Evolutionary conservation across 2,888 invertebrate species (phyloP).

Genomic region (Drosophila bunnanda): DNA sequence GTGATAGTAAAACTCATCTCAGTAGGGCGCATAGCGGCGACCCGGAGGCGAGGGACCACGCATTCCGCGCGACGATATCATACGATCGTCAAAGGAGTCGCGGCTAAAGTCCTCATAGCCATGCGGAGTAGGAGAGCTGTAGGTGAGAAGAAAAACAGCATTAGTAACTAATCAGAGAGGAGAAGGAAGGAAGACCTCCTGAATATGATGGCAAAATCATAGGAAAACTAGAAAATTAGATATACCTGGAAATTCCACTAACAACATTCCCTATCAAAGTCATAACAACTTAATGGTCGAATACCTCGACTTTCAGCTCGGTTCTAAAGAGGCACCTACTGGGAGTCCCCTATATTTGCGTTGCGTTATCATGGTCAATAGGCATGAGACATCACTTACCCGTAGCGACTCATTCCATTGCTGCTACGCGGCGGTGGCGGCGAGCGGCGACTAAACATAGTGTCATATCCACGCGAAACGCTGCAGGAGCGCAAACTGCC

Average conservation of each 20-base stretch:
- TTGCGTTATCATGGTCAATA: not conserved
- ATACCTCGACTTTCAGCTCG: not conserved
- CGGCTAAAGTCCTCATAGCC: constrained; percentile 95
- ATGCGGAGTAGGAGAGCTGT: constrained; percentile 82
- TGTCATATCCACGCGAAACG: constrained; percentile 88
- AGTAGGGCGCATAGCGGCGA: constrained; percentile 94
- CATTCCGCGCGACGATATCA: constrained; percentile 86
- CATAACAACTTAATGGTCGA: not conserved
- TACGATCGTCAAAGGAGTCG: constrained; percentile 94
- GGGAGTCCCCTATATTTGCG: not conserved
- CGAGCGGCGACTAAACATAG: constrained; percentile 93
- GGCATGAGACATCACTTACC: constrained; percentile 64
- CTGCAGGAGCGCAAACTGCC: constrained; percentile 86
- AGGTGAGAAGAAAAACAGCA: not conserved
- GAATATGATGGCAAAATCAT: not conserved
- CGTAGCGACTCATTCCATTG: constrained; percentile 84
- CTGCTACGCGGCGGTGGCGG: constrained; percentile 87
- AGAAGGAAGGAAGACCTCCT: not conserved
- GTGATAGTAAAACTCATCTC: constrained; percentile 84
- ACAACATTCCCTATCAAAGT: not conserved
- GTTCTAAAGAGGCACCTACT: not conserved
- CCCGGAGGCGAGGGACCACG: constrained; percentile 93
- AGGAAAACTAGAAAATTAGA: not conserved
- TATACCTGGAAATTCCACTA: not conserved
- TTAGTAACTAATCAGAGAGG: not conserved